Conservation (phyloP, 2,797 vertebrate species). For the Clamator glandarius region DNA sequence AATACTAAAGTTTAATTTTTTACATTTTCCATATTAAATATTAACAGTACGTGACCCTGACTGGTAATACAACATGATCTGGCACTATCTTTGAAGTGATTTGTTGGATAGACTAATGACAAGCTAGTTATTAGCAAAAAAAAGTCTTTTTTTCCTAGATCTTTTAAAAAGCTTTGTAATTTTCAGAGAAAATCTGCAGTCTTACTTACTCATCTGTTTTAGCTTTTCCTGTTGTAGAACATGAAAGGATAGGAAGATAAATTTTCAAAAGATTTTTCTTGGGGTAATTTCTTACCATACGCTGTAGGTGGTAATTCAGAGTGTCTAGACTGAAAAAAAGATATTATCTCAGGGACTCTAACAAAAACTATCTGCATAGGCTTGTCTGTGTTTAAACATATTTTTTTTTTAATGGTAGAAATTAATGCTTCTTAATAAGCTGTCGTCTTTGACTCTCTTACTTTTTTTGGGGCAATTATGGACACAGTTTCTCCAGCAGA, state of each 20-base stretch:
- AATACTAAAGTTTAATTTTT: neutral
- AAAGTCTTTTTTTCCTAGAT: rapidly evolving
- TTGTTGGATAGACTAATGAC: neutral
- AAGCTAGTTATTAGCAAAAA: neutral
- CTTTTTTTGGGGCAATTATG: neutral
- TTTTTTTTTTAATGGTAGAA: neutral
- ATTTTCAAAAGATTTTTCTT: neutral
- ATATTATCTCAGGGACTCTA: neutral
- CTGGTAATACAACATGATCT: neutral
- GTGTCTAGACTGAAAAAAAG: neutral
- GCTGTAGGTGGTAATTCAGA: neutral
- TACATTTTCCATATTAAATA: neutral
- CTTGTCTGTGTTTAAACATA: neutral
- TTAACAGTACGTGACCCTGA: neutral
- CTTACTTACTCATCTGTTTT: neutral
- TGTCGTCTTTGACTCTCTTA: neutral
- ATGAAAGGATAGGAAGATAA: neutral
- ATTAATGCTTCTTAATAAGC: neutral
- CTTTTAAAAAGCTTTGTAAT: neutral
- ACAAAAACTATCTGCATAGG: neutral
- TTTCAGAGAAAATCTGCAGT: neutral
- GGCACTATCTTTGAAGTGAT: neutral
- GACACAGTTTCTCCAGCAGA: neutral
- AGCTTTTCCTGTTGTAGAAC: neutral
- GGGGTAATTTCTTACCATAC: neutral